Evolutionary conservation across 2,888 invertebrate species (phyloP).

Genomic region (Trichogramma evanescens): DNA sequence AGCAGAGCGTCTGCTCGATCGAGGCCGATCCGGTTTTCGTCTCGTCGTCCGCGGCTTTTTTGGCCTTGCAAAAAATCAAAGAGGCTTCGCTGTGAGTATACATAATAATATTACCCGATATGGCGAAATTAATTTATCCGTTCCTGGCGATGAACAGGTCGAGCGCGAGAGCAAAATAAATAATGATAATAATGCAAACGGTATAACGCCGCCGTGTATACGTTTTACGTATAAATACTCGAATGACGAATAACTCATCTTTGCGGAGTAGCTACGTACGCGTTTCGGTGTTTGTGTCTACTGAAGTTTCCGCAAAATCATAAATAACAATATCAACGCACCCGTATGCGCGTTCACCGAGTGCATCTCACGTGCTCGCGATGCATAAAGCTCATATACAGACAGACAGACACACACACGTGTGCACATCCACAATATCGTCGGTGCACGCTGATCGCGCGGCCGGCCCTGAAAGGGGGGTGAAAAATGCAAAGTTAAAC

Average conservation of each 20-base stretch:
- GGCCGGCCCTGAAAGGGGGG: background rate
- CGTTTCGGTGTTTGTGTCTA: background rate
- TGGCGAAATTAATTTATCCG: background rate
- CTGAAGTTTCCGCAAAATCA: background rate
- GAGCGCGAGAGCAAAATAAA: no score
- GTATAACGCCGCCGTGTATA: no score
- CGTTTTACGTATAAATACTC: no score
- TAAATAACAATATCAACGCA: background rate
- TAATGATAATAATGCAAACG: no score
- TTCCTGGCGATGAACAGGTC: no score
- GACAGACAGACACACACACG: no score
- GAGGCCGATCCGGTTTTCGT: slow-evolving; percentile 45
- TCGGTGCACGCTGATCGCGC: no score
- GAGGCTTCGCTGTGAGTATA: slow-evolving; percentile 51
- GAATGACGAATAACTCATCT: no score
- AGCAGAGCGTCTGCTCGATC: slow-evolving; percentile 40
- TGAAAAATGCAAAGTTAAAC: background rate
- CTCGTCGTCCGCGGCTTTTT: slow-evolving; percentile 49
- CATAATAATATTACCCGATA: background rate
- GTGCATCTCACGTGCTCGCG: background rate
- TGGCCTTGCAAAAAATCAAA: slow-evolving; percentile 53
- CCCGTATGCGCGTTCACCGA: background rate
- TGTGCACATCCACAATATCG: no score
- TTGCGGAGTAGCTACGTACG: no score
- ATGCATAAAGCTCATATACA: no score